A percentile compares a stretch with the other conserved stretches of the same genome.
Evolutionary conservation across 1,140 invertebrate genomes (phyloP).

Genomic region (Ceratitis capitata): DNA sequence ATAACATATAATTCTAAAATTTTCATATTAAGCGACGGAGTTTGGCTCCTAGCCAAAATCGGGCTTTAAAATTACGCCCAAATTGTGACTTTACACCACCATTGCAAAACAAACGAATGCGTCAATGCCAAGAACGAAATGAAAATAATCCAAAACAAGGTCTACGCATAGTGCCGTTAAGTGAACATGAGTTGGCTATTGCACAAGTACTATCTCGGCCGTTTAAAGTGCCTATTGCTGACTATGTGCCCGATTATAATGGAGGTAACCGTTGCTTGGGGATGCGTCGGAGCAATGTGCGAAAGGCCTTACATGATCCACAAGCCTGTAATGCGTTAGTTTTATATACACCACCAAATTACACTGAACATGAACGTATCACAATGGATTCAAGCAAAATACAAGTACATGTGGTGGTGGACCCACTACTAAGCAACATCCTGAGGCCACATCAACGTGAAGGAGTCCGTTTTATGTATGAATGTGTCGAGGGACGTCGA

Average conservation of each 20-base stretch:
- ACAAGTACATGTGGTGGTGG: constrained; percentile 92
- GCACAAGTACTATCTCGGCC: constrained; percentile 85
- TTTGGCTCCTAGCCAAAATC: constrained; percentile 57
- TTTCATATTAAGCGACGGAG: constrained; percentile 51
- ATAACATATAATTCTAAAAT: neutral
- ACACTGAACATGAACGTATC: constrained; percentile 66
- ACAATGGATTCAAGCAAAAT: constrained; percentile 67
- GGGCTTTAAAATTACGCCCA: constrained; percentile 44
- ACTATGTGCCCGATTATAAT: constrained; percentile 82
- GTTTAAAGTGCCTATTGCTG: constrained; percentile 94
- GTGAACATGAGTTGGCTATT: constrained; percentile 75
- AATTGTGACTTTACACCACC: constrained; percentile 52
- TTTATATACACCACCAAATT: constrained; percentile 84
- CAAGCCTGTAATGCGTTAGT: constrained; percentile 93
- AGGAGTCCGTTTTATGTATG: constrained; percentile 99
- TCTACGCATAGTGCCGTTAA: constrained; percentile 55
- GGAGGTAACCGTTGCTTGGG: constrained; percentile 72
- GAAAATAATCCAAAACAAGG: constrained; percentile 42
- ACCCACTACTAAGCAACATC: constrained; percentile 89
- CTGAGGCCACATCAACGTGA: constrained; percentile 98
- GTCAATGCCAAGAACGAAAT: constrained; percentile 52
- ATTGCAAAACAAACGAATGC: constrained; percentile 56
- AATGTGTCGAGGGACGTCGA: constrained; percentile 92
- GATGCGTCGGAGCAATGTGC: constrained; percentile 74
- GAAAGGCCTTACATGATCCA: constrained; percentile 89